phyloP scores from a whole-genome alignment of 2,113 vertebrate genomes.

The Todiramphus chloris region DNA sequence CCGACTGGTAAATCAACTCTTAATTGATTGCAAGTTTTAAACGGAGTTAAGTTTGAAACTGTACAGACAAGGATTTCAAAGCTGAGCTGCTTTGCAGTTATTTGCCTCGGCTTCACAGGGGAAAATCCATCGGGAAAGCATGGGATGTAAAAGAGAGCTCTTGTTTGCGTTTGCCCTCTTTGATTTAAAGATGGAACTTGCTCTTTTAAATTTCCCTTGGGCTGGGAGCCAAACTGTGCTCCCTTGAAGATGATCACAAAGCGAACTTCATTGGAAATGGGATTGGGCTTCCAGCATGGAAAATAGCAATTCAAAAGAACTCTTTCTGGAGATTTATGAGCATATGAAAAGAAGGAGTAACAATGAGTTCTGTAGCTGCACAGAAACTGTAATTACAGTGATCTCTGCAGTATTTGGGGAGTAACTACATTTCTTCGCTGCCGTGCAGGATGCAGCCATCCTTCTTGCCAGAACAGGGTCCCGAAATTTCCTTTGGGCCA shows the following conservation, averaged over 20 bases:
- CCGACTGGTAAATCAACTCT: background rate
- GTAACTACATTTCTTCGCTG: background rate
- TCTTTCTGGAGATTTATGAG: conserved; percentile 38
- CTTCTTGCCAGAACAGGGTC: background rate
- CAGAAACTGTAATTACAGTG: conserved; percentile 10
- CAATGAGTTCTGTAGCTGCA: background rate
- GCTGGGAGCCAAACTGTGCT: conserved; percentile 8
- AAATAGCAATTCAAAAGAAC: conserved; percentile 33
- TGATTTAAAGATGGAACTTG: conserved; percentile 59
- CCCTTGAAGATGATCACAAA: conserved; percentile 49
- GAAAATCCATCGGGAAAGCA: background rate
- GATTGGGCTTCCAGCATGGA: conserved; percentile 35
- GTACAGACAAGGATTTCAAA: background rate
- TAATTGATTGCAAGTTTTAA: conserved; percentile 6
- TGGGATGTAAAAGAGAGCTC: background rate
- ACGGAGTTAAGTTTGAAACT: background rate
- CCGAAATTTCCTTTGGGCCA: background rate
- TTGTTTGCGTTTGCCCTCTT: conserved; percentile 26
- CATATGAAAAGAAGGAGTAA: conserved; percentile 21
- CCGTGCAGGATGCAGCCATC: background rate
- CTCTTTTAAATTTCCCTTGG: conserved; percentile 48
- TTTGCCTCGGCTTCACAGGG: background rate
- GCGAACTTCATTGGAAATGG: conserved; percentile 25
- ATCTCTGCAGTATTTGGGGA: background rate
- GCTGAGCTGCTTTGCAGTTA: background rate